phyloP scores from a whole-genome alignment of 2,113 vertebrate genomes.

The Indri indri region DNA sequence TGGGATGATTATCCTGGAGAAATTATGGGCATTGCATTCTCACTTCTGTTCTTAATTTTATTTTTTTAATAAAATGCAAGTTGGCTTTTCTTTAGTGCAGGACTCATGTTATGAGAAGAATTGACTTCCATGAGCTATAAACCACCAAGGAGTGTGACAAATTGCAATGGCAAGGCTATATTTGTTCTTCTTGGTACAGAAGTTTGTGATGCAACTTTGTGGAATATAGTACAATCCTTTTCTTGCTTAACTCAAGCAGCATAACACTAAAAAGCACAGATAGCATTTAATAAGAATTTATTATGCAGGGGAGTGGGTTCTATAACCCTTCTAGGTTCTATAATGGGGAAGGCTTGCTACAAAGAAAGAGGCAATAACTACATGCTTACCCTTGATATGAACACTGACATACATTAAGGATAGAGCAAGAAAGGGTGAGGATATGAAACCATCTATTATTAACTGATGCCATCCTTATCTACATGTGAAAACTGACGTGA shows the following conservation, averaged over 20 bases:
- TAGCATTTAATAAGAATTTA: not conserved
- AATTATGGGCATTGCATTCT: not conserved
- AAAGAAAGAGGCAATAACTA: not conserved
- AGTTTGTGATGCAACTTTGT: constrained; percentile 73
- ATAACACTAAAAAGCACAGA: not conserved
- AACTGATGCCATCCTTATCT: not conserved
- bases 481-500: not conserved
- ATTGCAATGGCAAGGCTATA: constrained; percentile 73
- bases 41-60: constrained; percentile 55
- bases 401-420: not conserved
- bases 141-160: constrained; percentile 72
- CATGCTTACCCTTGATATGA: not conserved
- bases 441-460: not conserved
- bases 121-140: constrained; percentile 76
- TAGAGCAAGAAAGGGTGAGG: not conserved
- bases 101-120: constrained; percentile 56
- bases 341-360: not conserved
- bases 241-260: constrained; percentile 43
- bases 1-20: not conserved
- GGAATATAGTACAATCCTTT: constrained; percentile 61
- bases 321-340: not conserved
- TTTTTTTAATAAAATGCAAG: not conserved
- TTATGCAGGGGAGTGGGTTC: not conserved
- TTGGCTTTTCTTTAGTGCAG: not conserved
- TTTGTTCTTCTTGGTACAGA: constrained; percentile 76